Conservation (phyloP, 2,888 invertebrate species). For the Lutraria lutraria region DNA sequence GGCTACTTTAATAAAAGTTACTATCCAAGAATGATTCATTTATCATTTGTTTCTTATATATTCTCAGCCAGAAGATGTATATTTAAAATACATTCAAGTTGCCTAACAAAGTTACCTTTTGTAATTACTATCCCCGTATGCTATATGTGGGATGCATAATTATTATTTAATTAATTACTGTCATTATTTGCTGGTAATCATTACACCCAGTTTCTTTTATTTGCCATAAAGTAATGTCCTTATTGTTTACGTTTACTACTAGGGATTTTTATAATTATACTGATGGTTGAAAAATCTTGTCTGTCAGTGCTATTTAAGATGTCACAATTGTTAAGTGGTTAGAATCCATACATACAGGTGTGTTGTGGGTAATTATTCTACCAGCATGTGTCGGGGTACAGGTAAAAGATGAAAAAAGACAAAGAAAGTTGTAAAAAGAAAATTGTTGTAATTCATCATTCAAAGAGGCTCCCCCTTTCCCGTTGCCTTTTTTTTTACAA, state of each 20-base stretch:
- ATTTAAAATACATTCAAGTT: no score
- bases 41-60: no score
- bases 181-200: no score
- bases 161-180: no score
- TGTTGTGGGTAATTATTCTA: not conserved
- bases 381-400: not conserved
- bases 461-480: not conserved
- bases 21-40: no score
- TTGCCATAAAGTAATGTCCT: no score
- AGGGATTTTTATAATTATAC: not conserved
- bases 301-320: conserved; percentile 20
- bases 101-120: no score
- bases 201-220: no score
- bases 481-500: not conserved
- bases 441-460: not conserved
- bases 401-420: not conserved
- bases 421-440: not conserved
- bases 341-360: conserved; percentile 3
- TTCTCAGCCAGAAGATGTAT: no score
- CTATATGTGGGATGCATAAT: no score
- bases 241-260: not conserved
- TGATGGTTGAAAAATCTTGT: conserved; percentile 18
- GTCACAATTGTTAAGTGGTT: conserved; percentile 21
- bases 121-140: no score
- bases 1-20: no score